A percentile compares a stretch with the other conserved stretches of the same genome.
phyloP scores from a whole-genome alignment of 1,140 invertebrate species.

The Sogatella furcifera region DNA sequence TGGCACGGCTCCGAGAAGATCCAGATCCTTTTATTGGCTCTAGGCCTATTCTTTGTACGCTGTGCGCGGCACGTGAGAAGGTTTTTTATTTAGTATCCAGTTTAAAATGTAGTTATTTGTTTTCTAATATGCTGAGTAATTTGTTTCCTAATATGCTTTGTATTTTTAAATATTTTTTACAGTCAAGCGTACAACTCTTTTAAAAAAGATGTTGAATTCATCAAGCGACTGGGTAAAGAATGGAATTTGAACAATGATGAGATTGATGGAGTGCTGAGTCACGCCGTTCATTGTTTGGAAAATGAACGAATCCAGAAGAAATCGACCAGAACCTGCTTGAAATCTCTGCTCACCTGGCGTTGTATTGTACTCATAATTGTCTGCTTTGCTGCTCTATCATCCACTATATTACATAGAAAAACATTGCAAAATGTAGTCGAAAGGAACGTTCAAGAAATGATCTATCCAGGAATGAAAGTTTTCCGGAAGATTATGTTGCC shows the following conservation, averaged over 20 bases:
- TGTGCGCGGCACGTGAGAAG: too few relatives aligned
- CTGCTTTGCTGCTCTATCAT: background rate
- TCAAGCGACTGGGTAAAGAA: background rate
- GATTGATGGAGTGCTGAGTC: background rate
- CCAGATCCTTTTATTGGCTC: too few relatives aligned
- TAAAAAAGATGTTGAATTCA: background rate
- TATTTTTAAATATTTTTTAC: too few relatives aligned
- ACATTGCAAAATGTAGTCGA: slow-evolving; percentile 40
- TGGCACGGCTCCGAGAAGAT: too few relatives aligned
- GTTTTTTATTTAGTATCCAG: too few relatives aligned
- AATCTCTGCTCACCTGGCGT: background rate
- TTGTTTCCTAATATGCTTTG: too few relatives aligned
- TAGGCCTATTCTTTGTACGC: too few relatives aligned
- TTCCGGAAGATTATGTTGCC: slow-evolving; percentile 49
- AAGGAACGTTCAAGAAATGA: slow-evolving; percentile 53
- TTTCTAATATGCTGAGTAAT: too few relatives aligned
- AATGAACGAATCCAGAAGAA: background rate
- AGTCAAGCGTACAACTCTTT: background rate
- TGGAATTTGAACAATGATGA: background rate
- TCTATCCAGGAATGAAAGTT: slow-evolving; percentile 51
- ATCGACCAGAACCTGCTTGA: background rate
- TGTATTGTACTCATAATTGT: background rate
- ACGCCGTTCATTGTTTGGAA: background rate
- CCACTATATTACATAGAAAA: slow-evolving; percentile 25
- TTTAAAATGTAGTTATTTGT: too few relatives aligned